phyloP scores from a whole-genome alignment of 2,113 vertebrate genomes.

The Crotalus helleri region DNA sequence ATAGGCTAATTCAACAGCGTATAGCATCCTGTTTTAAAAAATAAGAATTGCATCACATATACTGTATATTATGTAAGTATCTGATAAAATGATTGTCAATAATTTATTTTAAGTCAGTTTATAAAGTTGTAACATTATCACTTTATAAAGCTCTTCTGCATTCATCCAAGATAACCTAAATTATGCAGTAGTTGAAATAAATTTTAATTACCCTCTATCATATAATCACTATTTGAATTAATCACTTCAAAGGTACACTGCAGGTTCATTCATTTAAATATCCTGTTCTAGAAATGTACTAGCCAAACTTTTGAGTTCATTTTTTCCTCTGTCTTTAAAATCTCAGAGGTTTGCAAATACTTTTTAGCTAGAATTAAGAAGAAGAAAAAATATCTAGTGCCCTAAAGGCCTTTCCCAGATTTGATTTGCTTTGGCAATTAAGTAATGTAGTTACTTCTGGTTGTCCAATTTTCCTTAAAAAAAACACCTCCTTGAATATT shows the following conservation, averaged over 20 bases:
- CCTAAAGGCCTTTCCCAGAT: constrained; percentile 30
- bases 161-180: background rate
- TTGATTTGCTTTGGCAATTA: constrained; percentile 22
- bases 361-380: constrained; percentile 18
- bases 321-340: background rate
- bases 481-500: background rate
- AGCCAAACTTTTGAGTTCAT: background rate
- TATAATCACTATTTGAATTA: background rate
- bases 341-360: constrained; percentile 14
- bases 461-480: background rate
- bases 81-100: background rate
- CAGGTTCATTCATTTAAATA: background rate
- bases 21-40: background rate
- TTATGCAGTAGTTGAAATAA: background rate
- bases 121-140: background rate
- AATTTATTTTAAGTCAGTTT: background rate
- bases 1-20: background rate
- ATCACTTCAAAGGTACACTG: background rate
- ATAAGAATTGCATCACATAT: background rate
- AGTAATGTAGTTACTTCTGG: background rate
- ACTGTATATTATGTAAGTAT: background rate
- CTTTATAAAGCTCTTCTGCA: background rate
- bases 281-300: background rate
- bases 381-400: background rate
- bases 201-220: background rate